These are phyloP conservation scores for Apomyelois bistriatella DNA, from an alignment of 2,888 invertebrate species.

Conservation along the genomic window DNA sequence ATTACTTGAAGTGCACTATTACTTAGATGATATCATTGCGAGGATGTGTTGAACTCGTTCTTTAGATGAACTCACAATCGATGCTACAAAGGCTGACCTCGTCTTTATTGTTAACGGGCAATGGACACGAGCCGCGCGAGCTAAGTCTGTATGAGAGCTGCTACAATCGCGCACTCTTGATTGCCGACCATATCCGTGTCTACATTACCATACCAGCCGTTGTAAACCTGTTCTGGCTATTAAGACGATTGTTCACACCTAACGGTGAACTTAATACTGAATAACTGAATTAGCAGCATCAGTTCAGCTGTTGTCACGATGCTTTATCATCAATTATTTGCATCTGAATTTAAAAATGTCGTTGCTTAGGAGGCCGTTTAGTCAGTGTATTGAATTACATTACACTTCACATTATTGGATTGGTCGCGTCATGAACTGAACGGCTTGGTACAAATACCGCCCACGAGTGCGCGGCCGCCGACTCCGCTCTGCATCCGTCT, in stretches of 20 bases:
- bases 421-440: constrained; percentile 47
- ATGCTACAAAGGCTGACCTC: constrained; percentile 54
- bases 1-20: no score
- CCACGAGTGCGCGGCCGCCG: constrained; percentile 50
- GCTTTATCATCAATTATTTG: neutral
- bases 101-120: constrained; percentile 48
- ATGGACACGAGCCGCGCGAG: constrained; percentile 38
- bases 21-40: no score
- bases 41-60: constrained; percentile 39
- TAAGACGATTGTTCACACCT: constrained; percentile 40
- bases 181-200: constrained; percentile 44
- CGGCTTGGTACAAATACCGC: constrained; percentile 52
- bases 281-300: no score
- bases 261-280: constrained; percentile 34
- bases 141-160: constrained; percentile 26
- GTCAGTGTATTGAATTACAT: constrained; percentile 36
- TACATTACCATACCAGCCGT: constrained; percentile 39
- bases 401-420: constrained; percentile 45
- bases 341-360: neutral
- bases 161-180: constrained; percentile 43
- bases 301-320: constrained; percentile 22
- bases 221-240: constrained; percentile 46
- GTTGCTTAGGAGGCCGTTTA: neutral
- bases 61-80: constrained; percentile 53
- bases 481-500: constrained; percentile 63